A percentile compares a stretch with the other conserved stretches of the same genome.
Evolutionary conservation across 2,113 vertebrate species (phyloP).

Genomic region (Saguinus imperator): DNA sequence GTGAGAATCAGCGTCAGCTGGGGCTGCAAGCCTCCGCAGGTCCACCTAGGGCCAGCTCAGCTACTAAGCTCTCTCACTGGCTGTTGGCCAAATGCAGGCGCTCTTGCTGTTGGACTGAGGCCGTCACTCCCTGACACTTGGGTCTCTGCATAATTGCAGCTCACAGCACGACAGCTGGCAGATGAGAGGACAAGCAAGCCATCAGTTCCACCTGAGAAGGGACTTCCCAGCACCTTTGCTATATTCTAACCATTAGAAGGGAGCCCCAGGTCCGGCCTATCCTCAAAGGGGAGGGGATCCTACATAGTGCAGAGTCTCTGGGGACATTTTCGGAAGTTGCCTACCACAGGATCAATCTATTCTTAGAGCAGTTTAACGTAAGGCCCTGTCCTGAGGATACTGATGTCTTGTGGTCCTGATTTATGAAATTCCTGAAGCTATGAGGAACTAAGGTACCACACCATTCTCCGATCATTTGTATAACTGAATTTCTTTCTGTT

Average conservation of each 20-base stretch:
- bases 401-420: no score
- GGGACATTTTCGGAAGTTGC: background rate
- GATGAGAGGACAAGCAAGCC: background rate
- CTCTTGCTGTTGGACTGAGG: rapidly evolving
- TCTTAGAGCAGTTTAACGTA: rapidly evolving
- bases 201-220: rapidly evolving
- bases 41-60: rapidly evolving
- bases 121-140: rapidly evolving
- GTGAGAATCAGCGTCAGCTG: no score
- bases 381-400: rapidly evolving
- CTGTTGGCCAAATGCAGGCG: background rate
- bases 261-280: no score
- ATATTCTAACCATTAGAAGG: rapidly evolving
- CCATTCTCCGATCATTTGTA: background rate
- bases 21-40: no score
- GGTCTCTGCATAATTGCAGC: background rate
- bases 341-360: rapidly evolving
- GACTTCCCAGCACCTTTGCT: rapidly evolving
- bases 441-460: rapidly evolving
- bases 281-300: rapidly evolving
- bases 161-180: background rate
- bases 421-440: background rate
- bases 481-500: background rate
- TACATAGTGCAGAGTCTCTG: rapidly evolving
- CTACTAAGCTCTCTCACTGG: rapidly evolving